phyloP scores from a whole-genome alignment of 2,797 vertebrate genomes.

The Novumbra hubbsi region DNA sequence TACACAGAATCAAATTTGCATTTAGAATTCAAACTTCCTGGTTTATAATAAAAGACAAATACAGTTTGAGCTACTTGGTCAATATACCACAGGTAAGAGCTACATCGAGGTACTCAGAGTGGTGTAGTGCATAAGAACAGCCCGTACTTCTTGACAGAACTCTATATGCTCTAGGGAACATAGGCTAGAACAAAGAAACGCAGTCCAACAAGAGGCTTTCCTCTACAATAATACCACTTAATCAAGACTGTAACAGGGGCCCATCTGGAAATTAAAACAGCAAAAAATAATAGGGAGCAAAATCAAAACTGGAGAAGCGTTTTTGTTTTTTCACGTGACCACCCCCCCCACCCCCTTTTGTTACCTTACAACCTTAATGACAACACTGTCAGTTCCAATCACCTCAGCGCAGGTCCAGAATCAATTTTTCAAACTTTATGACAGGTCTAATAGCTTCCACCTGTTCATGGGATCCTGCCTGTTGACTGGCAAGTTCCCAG shows the following conservation, averaged over 20 bases:
- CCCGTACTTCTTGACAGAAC: neutral
- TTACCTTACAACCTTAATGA: slow-evolving; percentile 87
- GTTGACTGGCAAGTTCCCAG: slow-evolving; percentile 87
- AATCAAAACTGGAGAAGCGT: slow-evolving; percentile 79
- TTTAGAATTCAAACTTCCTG: no score
- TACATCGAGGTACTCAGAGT: no score
- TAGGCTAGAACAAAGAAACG: slow-evolving; percentile 33
- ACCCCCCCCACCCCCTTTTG: slow-evolving; percentile 48
- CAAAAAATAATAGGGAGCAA: slow-evolving; percentile 45
- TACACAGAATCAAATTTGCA: no score
- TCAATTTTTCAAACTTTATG: slow-evolving; percentile 99
- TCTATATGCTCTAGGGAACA: slow-evolving; percentile 24
- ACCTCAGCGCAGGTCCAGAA: slow-evolving; percentile 82
- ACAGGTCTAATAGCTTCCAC: slow-evolving; percentile 98
- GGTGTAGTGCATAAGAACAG: neutral
- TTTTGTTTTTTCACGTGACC: slow-evolving; percentile 33
- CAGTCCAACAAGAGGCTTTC: slow-evolving; percentile 26
- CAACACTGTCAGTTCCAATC: slow-evolving; percentile 97
- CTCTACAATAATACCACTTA: slow-evolving; percentile 69
- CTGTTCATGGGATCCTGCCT: slow-evolving; percentile 84
- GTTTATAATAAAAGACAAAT: no score
- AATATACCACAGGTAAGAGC: no score
- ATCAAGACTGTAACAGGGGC: slow-evolving; percentile 69
- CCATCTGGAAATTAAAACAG: slow-evolving; percentile 87
- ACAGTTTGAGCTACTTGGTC: no score